These are phyloP conservation scores for Aeoliscus strigatus DNA, from an alignment of 2,797 vertebrate genomes.

Conservation along the genomic window DNA sequence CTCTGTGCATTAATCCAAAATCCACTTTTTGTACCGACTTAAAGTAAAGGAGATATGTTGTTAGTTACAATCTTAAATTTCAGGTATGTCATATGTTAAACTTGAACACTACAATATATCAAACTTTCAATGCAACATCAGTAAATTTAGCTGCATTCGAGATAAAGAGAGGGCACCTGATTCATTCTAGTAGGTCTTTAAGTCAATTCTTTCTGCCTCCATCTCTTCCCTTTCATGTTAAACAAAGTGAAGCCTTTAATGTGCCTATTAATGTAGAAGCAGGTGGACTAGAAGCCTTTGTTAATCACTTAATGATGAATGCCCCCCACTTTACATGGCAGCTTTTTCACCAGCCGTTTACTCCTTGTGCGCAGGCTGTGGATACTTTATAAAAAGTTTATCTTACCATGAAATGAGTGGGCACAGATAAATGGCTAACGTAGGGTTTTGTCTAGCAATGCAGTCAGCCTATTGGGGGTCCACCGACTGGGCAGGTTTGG, in stretches of 20 bases:
- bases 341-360: constrained; percentile 73
- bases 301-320: constrained; percentile 83
- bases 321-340: constrained; percentile 77
- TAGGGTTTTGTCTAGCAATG: constrained; percentile 75
- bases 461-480: constrained; percentile 78
- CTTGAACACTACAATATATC: no score
- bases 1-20: no score
- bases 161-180: constrained; percentile 22
- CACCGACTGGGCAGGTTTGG: constrained; percentile 78
- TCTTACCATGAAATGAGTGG: constrained; percentile 82
- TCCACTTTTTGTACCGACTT: no score
- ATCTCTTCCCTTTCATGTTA: constrained; percentile 46
- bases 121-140: no score
- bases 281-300: constrained; percentile 80
- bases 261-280: constrained; percentile 76
- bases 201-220: constrained; percentile 48
- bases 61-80: no score
- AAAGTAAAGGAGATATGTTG: no score
- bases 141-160: background rate
- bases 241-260: constrained; percentile 68
- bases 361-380: constrained; percentile 65
- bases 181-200: constrained; percentile 26
- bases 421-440: constrained; percentile 76
- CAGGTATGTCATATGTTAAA: no score
- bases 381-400: constrained; percentile 81